A percentile compares a stretch with the other conserved stretches of the same genome.
Conservation (phyloP, 2,797 vertebrate species). For the Mormyrus hasselquistii region DNA sequence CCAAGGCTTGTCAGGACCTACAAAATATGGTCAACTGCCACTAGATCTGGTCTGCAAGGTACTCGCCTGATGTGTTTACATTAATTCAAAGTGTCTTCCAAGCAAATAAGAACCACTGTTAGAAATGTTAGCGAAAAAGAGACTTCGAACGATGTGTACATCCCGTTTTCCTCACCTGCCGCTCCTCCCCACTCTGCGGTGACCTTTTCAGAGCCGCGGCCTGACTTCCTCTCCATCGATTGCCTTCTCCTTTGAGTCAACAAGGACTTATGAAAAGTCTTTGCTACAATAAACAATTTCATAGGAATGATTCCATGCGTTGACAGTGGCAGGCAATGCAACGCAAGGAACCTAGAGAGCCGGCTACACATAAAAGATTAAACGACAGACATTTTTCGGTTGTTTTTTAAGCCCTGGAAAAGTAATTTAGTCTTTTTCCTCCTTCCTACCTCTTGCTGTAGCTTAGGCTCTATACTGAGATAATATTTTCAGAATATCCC, state of each 20-base stretch:
- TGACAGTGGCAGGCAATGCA: background rate
- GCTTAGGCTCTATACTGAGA: background rate
- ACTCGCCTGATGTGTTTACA: background rate
- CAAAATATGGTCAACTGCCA: background rate
- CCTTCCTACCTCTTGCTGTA: background rate
- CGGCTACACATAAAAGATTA: background rate
- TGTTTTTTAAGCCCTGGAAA: background rate
- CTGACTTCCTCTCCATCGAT: constrained; percentile 42
- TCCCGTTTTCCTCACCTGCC: constrained; percentile 19
- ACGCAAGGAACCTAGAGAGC: background rate
- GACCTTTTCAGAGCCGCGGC: constrained; percentile 59
- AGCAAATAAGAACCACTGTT: background rate
- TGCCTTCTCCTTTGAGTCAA: constrained; percentile 8
- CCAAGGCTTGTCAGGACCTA: background rate
- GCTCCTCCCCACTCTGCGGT: constrained; percentile 42
- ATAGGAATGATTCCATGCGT: background rate
- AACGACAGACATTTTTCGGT: background rate
- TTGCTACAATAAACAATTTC: background rate
- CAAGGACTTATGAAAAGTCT: constrained; percentile 17
- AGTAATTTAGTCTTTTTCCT: background rate
- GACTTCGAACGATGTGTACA: background rate
- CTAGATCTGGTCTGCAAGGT: background rate
- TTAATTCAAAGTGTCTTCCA: background rate
- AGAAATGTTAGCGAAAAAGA: background rate
- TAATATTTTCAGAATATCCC: background rate